A percentile compares a stretch with the other conserved stretches of the same genome.
These are phyloP conservation scores for Ophion ventricosus DNA, from an alignment of 2,888 invertebrate species.

Conservation along the genomic window DNA sequence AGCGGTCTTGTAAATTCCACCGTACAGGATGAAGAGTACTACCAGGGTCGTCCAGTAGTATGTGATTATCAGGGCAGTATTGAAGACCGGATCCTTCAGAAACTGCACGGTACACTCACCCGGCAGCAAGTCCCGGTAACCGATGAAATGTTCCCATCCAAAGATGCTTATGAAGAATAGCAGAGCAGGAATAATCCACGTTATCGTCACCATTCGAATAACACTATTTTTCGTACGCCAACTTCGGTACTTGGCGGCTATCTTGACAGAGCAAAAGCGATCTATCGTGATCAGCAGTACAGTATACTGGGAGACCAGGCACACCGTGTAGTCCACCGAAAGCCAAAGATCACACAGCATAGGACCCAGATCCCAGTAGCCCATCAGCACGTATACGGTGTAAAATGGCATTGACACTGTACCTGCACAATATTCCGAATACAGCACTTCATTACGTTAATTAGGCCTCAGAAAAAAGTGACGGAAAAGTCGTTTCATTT, in stretches of 20 bases:
- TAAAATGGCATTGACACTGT: conserved; percentile 99
- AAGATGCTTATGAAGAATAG: conserved; percentile 99
- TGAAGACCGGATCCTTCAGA: conserved; percentile 98
- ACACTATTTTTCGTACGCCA: conserved; percentile 98
- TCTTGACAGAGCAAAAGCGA: conserved; percentile 99
- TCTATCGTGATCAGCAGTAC: conserved; percentile 99
- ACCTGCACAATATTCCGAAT: conserved; percentile 85
- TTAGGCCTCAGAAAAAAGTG: neutral
- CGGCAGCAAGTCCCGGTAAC: conserved; percentile 93
- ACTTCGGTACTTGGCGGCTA: conserved; percentile 97
- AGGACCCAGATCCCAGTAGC: conserved; percentile 98
- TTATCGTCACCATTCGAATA: conserved; percentile 97
- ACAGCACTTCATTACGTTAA: neutral
- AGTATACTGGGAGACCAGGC: conserved; percentile 99
- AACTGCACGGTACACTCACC: conserved; percentile 98
- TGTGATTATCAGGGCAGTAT: conserved; percentile 97
- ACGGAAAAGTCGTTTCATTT: neutral
- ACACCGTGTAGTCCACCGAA: conserved; percentile 99
- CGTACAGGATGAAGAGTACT: conserved; percentile 97
- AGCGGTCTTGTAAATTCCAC: conserved; percentile 98
- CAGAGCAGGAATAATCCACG: conserved; percentile 98
- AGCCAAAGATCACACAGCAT: conserved; percentile 99
- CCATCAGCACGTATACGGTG: conserved; percentile 98
- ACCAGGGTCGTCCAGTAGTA: conserved; percentile 99
- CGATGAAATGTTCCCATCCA: conserved; percentile 99